Percentiles rank a stretch among this genome's conserved stretches.
Conservation (phyloP, 2,113 vertebrate species). For the Clinocottus analis region DNA sequence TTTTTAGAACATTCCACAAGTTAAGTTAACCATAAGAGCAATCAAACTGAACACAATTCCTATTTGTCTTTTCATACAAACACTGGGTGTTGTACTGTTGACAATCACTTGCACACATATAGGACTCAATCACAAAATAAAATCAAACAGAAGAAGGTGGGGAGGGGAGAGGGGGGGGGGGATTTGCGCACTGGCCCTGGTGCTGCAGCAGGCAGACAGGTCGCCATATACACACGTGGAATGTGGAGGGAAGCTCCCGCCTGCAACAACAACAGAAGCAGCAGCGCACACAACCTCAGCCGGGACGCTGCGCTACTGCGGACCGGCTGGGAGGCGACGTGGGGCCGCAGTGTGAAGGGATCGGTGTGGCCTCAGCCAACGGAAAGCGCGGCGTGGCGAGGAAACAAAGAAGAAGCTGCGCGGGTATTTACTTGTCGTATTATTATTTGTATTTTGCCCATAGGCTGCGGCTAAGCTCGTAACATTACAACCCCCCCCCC, state of each 20-base stretch:
- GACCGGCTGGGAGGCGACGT: background rate
- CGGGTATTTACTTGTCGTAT: background rate
- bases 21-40: background rate
- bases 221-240: constrained; percentile 68
- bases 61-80: background rate
- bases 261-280: constrained; percentile 71
- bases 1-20: background rate
- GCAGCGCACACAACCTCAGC: constrained; percentile 26
- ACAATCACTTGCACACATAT: background rate
- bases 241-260: constrained; percentile 68
- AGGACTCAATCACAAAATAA: background rate
- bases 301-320: background rate
- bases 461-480: constrained; percentile 28
- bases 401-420: constrained; percentile 42
- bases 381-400: constrained; percentile 19
- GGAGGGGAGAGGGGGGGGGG: background rate
- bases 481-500: no score
- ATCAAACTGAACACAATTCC: background rate
- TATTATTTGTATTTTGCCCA: background rate
- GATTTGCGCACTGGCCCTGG: constrained; percentile 53
- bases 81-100: background rate
- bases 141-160: background rate
- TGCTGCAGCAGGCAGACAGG: constrained; percentile 15
- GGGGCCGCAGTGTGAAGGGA: constrained; percentile 7
- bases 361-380: constrained; percentile 22